Conservation (phyloP, 2,888 invertebrate genomes). For the Eristalis arbustorum region DNA sequence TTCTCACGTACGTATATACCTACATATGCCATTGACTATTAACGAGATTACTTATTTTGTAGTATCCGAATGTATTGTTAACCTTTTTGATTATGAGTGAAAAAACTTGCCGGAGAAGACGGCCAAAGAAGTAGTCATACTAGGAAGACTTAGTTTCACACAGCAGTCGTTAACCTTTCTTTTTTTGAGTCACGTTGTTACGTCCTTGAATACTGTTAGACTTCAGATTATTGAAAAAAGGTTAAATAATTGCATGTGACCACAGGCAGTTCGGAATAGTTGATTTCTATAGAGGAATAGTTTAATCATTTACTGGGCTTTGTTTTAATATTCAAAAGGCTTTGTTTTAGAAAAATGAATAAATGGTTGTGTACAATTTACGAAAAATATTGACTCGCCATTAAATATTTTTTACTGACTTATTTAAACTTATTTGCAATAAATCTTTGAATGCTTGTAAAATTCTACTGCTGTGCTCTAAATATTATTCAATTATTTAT, state of each 20-base stretch:
- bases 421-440: no score
- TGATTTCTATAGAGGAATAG: constrained; percentile 7
- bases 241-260: constrained; percentile 14
- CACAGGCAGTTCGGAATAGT: constrained; percentile 6
- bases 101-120: constrained; percentile 39
- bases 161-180: constrained; percentile 25
- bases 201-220: constrained; percentile 42
- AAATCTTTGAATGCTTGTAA: no score
- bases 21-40: background rate
- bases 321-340: background rate
- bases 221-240: constrained; percentile 15
- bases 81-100: constrained; percentile 41
- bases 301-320: background rate
- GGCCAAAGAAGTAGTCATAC: constrained; percentile 17
- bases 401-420: no score
- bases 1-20: background rate
- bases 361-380: background rate
- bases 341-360: background rate
- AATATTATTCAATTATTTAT: no score
- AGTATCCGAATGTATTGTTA: constrained; percentile 8
- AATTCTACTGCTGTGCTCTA: no score
- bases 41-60: constrained; percentile 20
- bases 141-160: constrained; percentile 17
- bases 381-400: background rate
- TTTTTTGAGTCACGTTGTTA: constrained; percentile 32